These are phyloP conservation scores for Drosophila subquinaria DNA, from an alignment of 2,888 invertebrate species.

Conservation along the genomic window DNA sequence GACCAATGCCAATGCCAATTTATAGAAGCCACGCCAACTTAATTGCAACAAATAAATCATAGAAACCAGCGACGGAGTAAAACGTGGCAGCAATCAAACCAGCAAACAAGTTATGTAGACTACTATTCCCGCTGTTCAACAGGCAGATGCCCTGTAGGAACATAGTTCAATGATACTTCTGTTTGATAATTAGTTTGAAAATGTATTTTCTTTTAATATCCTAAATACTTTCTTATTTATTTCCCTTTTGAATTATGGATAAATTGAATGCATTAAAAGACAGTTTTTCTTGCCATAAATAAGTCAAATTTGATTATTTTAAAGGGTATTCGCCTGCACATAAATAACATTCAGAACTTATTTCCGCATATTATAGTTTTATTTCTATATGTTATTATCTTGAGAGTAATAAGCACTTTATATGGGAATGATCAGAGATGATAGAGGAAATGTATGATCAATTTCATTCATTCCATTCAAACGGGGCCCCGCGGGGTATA, in stretches of 20 bases:
- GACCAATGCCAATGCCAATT: slow-evolving; percentile 39
- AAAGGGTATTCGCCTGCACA: background rate
- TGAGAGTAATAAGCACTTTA: background rate
- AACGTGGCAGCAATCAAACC: slow-evolving; percentile 19
- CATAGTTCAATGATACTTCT: background rate
- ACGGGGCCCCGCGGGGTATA: background rate
- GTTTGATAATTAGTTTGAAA: no score
- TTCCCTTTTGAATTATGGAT: no score
- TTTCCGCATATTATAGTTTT: background rate
- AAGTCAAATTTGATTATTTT: no score
- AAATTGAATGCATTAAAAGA: background rate
- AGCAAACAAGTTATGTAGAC: background rate
- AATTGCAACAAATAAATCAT: slow-evolving; percentile 72
- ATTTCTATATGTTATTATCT: background rate
- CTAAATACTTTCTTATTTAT: no score
- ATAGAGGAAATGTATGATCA: no score
- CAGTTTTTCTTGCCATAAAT: background rate
- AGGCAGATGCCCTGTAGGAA: background rate
- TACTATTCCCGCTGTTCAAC: background rate
- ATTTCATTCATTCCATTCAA: background rate
- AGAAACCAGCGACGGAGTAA: slow-evolving; percentile 15
- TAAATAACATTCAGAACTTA: slow-evolving; percentile 3
- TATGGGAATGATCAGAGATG: background rate
- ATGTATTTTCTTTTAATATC: no score
- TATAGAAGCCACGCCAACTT: slow-evolving; percentile 42